Percentiles rank a stretch among this genome's conserved stretches.
Evolutionary conservation across 2,888 invertebrate genomes (phyloP).

Genomic region (Parnassius apollo): DNA sequence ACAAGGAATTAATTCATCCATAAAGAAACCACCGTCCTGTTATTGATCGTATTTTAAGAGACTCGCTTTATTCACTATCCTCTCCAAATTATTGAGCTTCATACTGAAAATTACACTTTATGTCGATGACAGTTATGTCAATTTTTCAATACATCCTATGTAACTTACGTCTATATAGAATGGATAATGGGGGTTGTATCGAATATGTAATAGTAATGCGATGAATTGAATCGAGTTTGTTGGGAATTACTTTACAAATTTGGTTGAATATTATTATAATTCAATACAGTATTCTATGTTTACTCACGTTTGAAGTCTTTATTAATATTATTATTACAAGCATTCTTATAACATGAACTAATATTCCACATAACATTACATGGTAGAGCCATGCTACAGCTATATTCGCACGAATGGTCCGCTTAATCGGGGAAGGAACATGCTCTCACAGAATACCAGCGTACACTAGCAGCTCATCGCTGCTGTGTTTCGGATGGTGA

Average conservation of each 20-base stretch:
- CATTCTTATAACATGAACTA: too few species aligned
- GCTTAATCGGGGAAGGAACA: too few species aligned
- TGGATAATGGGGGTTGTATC: conserved; percentile 5
- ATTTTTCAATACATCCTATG: neutral
- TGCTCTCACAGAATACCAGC: too few species aligned
- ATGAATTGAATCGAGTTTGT: conserved; percentile 13
- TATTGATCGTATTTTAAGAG: conserved; percentile 25
- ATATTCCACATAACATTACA: too few species aligned
- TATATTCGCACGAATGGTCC: too few species aligned
- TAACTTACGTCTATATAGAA: neutral
- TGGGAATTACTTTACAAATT: conserved; percentile 4
- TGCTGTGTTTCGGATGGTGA: too few species aligned
- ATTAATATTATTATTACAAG: too few species aligned
- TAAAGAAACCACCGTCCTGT: conserved; percentile 30
- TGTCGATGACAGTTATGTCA: neutral
- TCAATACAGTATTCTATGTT: too few species aligned
- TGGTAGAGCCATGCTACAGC: too few species aligned
- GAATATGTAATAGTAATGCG: conserved; percentile 14
- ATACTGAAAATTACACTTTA: conserved; percentile 16
- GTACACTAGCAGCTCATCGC: too few species aligned
- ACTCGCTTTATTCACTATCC: conserved; percentile 11
- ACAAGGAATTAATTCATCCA: conserved; percentile 44
- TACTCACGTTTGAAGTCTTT: too few species aligned
- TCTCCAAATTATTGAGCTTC: neutral
- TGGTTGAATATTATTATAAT: neutral